phyloP scores from a whole-genome alignment of 2,888 invertebrate genomes.

The Odontocerum albicorne region DNA sequence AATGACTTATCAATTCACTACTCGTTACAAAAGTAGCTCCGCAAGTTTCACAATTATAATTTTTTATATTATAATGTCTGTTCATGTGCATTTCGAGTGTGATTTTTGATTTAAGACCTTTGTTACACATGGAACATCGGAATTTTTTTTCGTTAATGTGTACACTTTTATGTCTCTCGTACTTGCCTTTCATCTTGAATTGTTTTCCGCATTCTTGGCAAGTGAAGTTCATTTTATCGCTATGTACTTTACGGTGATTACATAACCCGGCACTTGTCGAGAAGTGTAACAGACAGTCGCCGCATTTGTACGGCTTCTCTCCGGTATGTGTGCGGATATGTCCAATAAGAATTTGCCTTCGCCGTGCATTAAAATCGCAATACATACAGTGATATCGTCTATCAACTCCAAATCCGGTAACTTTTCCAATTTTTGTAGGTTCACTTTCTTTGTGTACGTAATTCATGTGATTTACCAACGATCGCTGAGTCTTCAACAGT shows the following conservation, averaged over 20 bases:
- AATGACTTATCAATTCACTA: conserved; percentile 51
- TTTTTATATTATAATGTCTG: conserved; percentile 51
- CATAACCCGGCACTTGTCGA: conserved; percentile 50
- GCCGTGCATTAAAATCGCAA: conserved; percentile 50
- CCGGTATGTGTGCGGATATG: conserved; percentile 54
- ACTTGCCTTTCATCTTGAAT: conserved; percentile 51
- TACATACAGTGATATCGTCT: conserved; percentile 50
- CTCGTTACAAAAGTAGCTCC: conserved; percentile 53
- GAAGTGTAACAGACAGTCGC: conserved; percentile 50
- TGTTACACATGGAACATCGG: conserved; percentile 48
- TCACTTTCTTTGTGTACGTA: too few species aligned
- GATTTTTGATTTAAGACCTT: conserved; percentile 49
- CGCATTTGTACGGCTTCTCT: conserved; percentile 50
- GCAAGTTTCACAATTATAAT: conserved; percentile 54
- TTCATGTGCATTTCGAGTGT: conserved; percentile 49
- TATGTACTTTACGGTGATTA: conserved; percentile 52
- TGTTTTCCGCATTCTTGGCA: conserved; percentile 54
- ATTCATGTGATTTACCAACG: background rate
- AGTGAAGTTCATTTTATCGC: conserved; percentile 46
- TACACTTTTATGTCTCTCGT: conserved; percentile 50
- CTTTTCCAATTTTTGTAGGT: background rate
- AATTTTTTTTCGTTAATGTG: conserved; percentile 45
- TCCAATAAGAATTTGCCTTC: conserved; percentile 52
- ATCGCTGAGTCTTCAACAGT: background rate
- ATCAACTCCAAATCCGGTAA: conserved; percentile 46